Percentiles rank a stretch among this genome's conserved stretches.
These are phyloP conservation scores for Eilema depressum DNA, from an alignment of 2,888 invertebrate species.

Conservation along the genomic window DNA sequence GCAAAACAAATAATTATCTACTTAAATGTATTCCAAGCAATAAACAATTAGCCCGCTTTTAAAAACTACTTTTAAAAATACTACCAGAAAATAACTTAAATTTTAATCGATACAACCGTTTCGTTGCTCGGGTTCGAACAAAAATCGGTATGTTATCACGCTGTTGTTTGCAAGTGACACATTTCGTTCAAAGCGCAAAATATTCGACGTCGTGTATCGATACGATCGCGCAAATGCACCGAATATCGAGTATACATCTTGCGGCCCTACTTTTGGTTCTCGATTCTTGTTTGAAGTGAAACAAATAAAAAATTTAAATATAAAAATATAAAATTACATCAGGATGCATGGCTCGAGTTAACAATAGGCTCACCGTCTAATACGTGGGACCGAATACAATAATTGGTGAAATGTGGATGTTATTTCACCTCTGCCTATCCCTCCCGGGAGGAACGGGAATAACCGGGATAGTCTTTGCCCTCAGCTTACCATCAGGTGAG, in stretches of 20 bases:
- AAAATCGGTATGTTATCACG: conserved; percentile 68
- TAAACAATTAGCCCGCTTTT: neutral
- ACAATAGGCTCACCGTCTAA: too few relatives aligned
- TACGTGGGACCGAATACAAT: too few relatives aligned
- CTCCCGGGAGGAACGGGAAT: too few relatives aligned
- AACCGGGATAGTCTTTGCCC: too few relatives aligned
- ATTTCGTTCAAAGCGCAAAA: conserved; percentile 72
- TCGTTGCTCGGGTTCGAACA: conserved; percentile 48
- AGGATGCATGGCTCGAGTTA: too few relatives aligned
- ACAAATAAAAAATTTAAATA: neutral
- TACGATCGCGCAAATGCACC: conserved; percentile 74
- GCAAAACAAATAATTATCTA: neutral
- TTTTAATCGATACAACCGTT: conserved; percentile 39
- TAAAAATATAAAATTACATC: too few relatives aligned
- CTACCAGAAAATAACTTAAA: conserved; percentile 3
- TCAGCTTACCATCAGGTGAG: too few relatives aligned
- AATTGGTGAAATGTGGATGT: too few relatives aligned
- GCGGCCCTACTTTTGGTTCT: conserved; percentile 57
- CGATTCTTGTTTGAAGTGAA: conserved; percentile 30
- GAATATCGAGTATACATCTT: conserved; percentile 71
- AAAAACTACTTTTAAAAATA: neutral
- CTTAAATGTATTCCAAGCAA: neutral
- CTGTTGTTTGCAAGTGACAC: conserved; percentile 61
- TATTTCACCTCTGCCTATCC: too few relatives aligned
- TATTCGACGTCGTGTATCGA: conserved; percentile 78